phyloP scores from a whole-genome alignment of 2,113 vertebrate species.

The Glaucidium brasilianum region DNA sequence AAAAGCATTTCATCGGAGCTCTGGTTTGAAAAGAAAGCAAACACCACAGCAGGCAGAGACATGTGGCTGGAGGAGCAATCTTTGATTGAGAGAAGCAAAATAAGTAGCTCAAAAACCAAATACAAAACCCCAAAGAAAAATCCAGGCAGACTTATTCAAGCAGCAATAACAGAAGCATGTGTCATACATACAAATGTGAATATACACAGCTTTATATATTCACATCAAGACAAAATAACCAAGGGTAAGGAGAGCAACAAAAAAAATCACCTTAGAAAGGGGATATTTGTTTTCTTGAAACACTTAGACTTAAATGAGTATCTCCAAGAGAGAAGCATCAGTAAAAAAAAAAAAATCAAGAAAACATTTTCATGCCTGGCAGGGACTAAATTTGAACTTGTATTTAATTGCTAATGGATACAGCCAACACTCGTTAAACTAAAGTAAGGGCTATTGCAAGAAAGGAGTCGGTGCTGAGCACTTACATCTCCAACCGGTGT shows the following conservation, averaged over 20 bases:
- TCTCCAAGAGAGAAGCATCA: not conserved
- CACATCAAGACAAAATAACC: constrained; percentile 12
- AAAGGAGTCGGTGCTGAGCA: not conserved
- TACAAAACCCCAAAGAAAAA: constrained; percentile 10
- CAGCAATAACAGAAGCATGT: constrained; percentile 34
- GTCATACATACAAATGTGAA: constrained; percentile 27
- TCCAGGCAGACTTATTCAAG: not conserved
- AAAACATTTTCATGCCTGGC: constrained; percentile 32
- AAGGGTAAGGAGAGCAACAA: not conserved
- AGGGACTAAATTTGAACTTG: constrained; percentile 4
- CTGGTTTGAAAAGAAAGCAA: constrained; percentile 40
- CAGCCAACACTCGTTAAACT: not conserved
- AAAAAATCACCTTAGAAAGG: not conserved
- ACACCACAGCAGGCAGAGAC: constrained; percentile 43
- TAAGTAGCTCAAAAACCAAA: constrained; percentile 8
- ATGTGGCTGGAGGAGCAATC: not conserved
- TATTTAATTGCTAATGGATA: not conserved
- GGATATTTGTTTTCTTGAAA: constrained; percentile 4
- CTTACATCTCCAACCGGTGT: not conserved
- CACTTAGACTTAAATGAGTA: not conserved
- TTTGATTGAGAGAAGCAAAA: constrained; percentile 31
- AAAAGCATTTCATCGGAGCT: not conserved
- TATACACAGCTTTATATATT: not conserved
- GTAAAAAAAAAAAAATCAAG: not conserved
- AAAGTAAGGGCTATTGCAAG: not conserved